phyloP scores from a whole-genome alignment of 64 coral and sea anemone genomes.

The Hydrozoanthus tunicans region DNA sequence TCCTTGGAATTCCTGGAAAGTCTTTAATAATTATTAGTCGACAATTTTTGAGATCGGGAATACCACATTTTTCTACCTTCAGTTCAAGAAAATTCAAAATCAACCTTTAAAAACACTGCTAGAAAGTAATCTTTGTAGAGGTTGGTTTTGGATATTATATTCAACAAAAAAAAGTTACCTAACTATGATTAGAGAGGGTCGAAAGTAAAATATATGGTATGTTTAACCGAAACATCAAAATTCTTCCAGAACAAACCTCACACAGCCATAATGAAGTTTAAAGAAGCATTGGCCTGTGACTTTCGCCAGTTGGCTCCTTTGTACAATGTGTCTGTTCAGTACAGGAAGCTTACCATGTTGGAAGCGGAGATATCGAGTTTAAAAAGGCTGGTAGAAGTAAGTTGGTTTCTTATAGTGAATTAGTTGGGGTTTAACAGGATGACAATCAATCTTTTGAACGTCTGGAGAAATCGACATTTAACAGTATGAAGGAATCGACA shows the following conservation, averaged over 20 bases:
- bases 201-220: not conserved
- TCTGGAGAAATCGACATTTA: not conserved
- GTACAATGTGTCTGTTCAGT: constrained; percentile 39
- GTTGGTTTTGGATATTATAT: too few relatives aligned
- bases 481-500: too few relatives aligned
- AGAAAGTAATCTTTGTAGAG: too few relatives aligned
- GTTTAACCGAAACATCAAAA: not conserved
- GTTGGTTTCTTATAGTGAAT: not conserved
- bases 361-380: constrained; percentile 25
- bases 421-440: not conserved
- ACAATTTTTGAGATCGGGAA: too few relatives aligned
- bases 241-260: constrained; percentile 44
- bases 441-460: not conserved
- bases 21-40: too few relatives aligned
- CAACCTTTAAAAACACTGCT: too few relatives aligned
- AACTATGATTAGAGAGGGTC: too few relatives aligned
- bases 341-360: constrained; percentile 30
- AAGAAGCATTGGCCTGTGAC: constrained; percentile 26
- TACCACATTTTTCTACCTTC: too few relatives aligned
- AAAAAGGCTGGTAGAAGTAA: constrained; percentile 36
- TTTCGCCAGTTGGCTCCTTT: constrained; percentile 10
- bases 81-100: too few relatives aligned
- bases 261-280: constrained; percentile 55
- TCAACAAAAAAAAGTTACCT: too few relatives aligned
- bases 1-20: too few relatives aligned